A percentile compares a stretch with the other conserved stretches of the same genome.
These are phyloP conservation scores for Crypturellus tataupa DNA, from an alignment of 2,797 vertebrate species.

Conservation along the genomic window DNA sequence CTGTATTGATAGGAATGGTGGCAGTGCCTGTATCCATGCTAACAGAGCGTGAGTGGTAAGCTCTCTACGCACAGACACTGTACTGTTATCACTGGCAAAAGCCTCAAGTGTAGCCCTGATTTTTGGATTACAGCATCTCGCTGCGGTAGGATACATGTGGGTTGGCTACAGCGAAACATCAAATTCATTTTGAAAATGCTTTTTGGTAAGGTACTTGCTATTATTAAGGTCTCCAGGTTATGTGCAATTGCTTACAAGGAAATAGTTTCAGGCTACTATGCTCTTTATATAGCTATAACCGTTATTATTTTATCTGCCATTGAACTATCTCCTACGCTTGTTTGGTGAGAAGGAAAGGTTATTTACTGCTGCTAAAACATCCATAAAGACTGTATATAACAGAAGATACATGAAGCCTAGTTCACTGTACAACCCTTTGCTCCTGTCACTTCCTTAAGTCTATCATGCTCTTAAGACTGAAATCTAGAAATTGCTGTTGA, in stretches of 20 bases:
- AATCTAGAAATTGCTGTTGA: slow-evolving; percentile 28
- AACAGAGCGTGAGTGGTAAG: neutral
- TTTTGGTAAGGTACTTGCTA: neutral
- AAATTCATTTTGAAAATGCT: neutral
- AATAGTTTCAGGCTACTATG: neutral
- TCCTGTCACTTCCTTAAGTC: neutral
- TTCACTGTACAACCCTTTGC: neutral
- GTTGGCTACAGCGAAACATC: neutral
- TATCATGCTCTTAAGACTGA: neutral
- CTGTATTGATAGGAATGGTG: neutral
- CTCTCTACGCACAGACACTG: neutral
- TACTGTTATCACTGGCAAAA: neutral
- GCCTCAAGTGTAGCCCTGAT: neutral
- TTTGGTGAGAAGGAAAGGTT: slow-evolving; percentile 28
- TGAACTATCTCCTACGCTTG: slow-evolving; percentile 1
- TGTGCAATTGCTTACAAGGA: neutral
- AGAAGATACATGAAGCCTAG: neutral
- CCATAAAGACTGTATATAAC: neutral
- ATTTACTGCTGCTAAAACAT: slow-evolving; percentile 53
- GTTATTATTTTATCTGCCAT: slow-evolving; percentile 27
- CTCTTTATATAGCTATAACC: slow-evolving; percentile 40
- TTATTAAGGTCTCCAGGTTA: neutral
- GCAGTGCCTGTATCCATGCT: neutral
- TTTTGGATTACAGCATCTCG: neutral
- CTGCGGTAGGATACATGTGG: neutral